Evolutionary conservation across 37 sponge, comb jelly and placozoan genomes (phyloP).

Genomic region (Oscarella lobularis): DNA sequence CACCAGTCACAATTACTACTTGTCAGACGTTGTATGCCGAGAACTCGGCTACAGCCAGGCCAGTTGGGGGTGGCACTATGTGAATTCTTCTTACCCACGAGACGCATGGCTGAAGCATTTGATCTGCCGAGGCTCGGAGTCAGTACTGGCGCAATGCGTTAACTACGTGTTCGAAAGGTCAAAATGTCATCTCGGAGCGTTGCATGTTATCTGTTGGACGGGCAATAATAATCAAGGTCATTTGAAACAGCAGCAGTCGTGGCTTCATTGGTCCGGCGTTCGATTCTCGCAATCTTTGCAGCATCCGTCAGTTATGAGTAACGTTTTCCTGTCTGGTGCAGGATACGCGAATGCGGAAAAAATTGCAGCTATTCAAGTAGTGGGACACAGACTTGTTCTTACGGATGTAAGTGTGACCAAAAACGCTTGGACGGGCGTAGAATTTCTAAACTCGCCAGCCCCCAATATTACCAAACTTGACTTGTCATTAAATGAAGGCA

Average conservation of each 20-base stretch:
- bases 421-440: not conserved
- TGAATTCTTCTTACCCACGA: not conserved
- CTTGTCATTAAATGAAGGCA: not conserved
- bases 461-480: not conserved
- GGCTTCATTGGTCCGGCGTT: not conserved
- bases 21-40: not conserved
- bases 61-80: too few species aligned
- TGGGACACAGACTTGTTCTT: not conserved
- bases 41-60: too few species aligned
- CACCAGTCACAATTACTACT: not conserved
- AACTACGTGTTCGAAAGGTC: not conserved
- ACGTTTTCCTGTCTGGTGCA: not conserved
- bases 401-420: not conserved
- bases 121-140: not conserved
- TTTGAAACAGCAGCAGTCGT: not conserved
- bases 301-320: not conserved
- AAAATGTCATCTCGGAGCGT: not conserved
- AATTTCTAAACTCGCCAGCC: not conserved
- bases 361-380: not conserved
- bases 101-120: not conserved
- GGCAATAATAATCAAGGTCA: too few species aligned
- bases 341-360: not conserved
- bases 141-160: not conserved
- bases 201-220: too few species aligned
- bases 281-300: not conserved